Percentiles rank a stretch among this genome's conserved stretches.
Evolutionary conservation across 2,797 vertebrate species (phyloP).

Genomic region (Schizopygopsis pylzovi): DNA sequence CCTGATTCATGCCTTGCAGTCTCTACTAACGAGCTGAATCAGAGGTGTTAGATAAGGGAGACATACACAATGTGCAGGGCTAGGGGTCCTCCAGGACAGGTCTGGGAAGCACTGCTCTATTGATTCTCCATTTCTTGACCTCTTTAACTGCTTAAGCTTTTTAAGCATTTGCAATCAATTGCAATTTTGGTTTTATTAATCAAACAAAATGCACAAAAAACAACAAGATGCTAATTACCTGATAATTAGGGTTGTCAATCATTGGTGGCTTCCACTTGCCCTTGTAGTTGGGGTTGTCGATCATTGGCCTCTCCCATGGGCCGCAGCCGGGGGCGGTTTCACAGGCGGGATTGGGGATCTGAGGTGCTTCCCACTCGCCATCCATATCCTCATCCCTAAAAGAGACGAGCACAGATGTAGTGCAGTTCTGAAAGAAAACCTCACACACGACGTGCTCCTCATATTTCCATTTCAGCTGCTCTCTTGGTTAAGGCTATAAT

Average conservation of each 20-base stretch:
- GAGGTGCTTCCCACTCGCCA: slow-evolving; percentile 98
- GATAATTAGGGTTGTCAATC: slow-evolving; percentile 98
- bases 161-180: neutral
- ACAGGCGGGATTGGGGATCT: slow-evolving; percentile 92
- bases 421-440: neutral
- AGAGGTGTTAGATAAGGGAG: no score
- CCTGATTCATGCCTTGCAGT: no score
- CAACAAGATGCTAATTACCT: slow-evolving; percentile 76
- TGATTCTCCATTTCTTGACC: neutral
- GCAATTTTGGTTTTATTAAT: neutral
- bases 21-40: no score
- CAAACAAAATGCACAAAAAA: neutral
- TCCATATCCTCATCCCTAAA: slow-evolving; percentile 99
- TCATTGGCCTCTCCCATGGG: slow-evolving; percentile 89
- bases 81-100: no score
- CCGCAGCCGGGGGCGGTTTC: slow-evolving; percentile 93
- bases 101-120: neutral
- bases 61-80: no score
- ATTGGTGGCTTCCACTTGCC: slow-evolving; percentile 98
- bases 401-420: slow-evolving; percentile 31
- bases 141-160: neutral
- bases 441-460: neutral
- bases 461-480: neutral
- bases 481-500: slow-evolving; percentile 1
- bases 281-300: slow-evolving; percentile 96